Evolutionary conservation across 2,113 vertebrate species (phyloP).

Genomic region (Miniopterus natalensis): DNA sequence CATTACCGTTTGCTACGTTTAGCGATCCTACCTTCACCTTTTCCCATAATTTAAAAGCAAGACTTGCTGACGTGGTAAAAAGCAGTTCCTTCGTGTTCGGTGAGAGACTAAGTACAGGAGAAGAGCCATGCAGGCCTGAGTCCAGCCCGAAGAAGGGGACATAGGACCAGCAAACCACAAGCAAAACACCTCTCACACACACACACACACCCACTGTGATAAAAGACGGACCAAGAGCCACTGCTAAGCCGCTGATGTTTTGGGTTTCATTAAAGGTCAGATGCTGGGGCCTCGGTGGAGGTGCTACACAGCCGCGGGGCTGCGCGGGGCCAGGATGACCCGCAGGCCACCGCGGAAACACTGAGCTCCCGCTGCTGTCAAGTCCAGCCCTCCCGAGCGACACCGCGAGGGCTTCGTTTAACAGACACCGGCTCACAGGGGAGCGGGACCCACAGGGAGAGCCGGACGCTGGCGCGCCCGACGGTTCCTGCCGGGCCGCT

Average conservation of each 20-base stretch:
- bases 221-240: background rate
- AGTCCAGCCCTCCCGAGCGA: background rate
- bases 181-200: background rate
- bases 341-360: background rate
- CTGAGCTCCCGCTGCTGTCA: background rate
- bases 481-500: background rate
- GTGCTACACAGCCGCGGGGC: background rate
- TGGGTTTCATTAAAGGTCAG: background rate
- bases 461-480: background rate
- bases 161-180: background rate
- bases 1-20: background rate
- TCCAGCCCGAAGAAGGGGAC: background rate
- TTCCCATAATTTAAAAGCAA: slow-evolving; percentile 30
- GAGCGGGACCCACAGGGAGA: background rate
- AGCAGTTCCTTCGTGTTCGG: background rate
- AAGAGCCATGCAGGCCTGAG: background rate
- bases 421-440: background rate
- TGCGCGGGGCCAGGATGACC: background rate
- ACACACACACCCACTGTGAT: background rate
- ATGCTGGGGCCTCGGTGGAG: background rate
- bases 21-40: slow-evolving; percentile 8
- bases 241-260: background rate
- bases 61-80: background rate
- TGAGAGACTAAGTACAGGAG: background rate
- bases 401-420: background rate